Base-by-base conservation (phyloP, 1,140 invertebrate species). In the Leptinotarsa defecta region DNA sequence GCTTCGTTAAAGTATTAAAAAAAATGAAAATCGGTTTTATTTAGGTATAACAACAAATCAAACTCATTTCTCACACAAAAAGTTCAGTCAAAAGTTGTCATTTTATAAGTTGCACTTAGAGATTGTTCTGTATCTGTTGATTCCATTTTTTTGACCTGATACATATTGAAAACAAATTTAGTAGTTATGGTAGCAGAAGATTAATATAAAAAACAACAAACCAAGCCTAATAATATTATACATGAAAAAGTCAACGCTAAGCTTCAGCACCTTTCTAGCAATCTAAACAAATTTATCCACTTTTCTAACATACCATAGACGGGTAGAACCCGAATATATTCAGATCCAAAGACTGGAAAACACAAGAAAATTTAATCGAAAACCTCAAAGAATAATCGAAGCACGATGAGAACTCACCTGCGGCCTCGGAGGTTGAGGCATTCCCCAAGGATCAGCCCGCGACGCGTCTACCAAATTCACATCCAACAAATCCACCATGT, bases 401-500 rank as follows among this genome's bases (percentile, higher is more conserved):
- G 34, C 8, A 11, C 8, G 0, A 43, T 43, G 34, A 69, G 0
- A 22, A 80, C 73, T 71, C 79, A 84, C 83, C 78, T 85, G 82
- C 19, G 79, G 75, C 75, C 80, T 74, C 19, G 79, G 82, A 48
- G 76, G 82, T 67, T 83, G 86, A 2, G 92, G 90, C 80, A 92
- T 87, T 24, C 90, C 91, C 93, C 93, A 94, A 13, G 93, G 92
- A 86, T 94, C 93, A 19, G 87, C 86, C 65, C 87, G 86, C 73
- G 84, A 83, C 49, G 87, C 86, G 74, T 91, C 89, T 24, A 91
- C 90, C 78, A 95, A 86, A 85, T 91, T 93, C 63, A 95, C 93
- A 83, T 95, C 95, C 77, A 96, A 86, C 81, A 96, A 87, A 86
- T 96, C 94, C 48, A 95, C 85, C 85, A 96, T 88, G 83, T 94